phyloP scores from a whole-genome alignment of 2,113 vertebrate species.

The Gambusia holbrooki region DNA sequence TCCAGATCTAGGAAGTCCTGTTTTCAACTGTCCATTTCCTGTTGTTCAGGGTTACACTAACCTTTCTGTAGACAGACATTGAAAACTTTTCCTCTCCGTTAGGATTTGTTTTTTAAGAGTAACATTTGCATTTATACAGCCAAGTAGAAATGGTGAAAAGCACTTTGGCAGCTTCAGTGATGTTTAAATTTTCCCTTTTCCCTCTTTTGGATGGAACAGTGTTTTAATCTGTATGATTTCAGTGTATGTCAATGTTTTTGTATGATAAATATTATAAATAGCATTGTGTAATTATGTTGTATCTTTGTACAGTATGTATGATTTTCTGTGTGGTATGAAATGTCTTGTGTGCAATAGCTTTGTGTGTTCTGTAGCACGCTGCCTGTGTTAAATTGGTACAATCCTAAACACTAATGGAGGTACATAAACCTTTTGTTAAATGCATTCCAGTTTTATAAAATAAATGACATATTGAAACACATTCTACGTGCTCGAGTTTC shows the following conservation, averaged over 20 bases:
- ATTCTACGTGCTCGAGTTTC: slow-evolving; percentile 1
- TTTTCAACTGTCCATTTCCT: slow-evolving; percentile 73
- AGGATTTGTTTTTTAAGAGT: slow-evolving; percentile 35
- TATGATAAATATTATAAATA: slow-evolving; percentile 66
- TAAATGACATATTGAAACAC: slow-evolving; percentile 70
- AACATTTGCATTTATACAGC: slow-evolving; percentile 53
- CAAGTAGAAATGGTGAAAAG: slow-evolving; percentile 77
- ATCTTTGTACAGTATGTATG: slow-evolving; percentile 78
- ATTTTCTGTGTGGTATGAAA: slow-evolving; percentile 71
- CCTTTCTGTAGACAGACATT: slow-evolving; percentile 46
- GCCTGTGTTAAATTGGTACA: slow-evolving; percentile 83
- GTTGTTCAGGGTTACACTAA: slow-evolving; percentile 72
- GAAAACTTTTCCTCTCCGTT: slow-evolving; percentile 30
- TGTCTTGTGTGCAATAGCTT: slow-evolving; percentile 85
- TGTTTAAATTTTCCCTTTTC: slow-evolving; percentile 52
- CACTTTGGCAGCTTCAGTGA: slow-evolving; percentile 83
- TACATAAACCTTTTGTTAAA: slow-evolving; percentile 80
- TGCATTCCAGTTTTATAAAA: slow-evolving; percentile 77
- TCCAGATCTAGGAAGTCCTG: slow-evolving; percentile 73
- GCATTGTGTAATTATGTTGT: slow-evolving; percentile 65
- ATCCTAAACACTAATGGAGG: slow-evolving; percentile 84
- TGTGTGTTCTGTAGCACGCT: slow-evolving; percentile 82
- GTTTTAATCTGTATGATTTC: slow-evolving; percentile 60
- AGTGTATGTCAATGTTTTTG: slow-evolving; percentile 61
- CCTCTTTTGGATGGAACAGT: slow-evolving; percentile 52